These are phyloP conservation scores for Papilio xuthus DNA, from an alignment of 1,140 invertebrate species.

Conservation along the genomic window DNA sequence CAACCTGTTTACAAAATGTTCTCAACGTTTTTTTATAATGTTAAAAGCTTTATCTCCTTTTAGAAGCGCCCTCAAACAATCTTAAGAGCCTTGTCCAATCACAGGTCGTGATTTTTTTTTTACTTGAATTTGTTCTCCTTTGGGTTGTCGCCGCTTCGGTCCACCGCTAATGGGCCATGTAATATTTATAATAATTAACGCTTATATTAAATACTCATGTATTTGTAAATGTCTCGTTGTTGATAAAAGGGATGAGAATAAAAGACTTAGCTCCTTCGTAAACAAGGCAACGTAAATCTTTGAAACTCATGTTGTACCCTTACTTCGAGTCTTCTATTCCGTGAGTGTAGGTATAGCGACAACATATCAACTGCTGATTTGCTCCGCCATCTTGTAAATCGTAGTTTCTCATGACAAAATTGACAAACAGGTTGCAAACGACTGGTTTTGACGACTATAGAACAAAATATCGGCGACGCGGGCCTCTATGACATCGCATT, in stretches of 20 bases:
- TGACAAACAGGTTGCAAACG: no score
- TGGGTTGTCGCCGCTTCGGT: constrained; percentile 47
- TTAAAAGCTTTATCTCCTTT: constrained; percentile 71
- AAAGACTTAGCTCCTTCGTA: neutral
- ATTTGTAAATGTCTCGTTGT: constrained; percentile 42
- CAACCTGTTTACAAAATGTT: constrained; percentile 76
- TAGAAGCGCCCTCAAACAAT: constrained; percentile 71
- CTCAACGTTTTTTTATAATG: constrained; percentile 62
- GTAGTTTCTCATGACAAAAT: no score
- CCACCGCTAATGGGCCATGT: constrained; percentile 62
- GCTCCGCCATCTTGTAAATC: no score
- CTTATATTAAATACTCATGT: constrained; percentile 36
- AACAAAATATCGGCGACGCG: no score
- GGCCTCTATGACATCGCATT: no score
- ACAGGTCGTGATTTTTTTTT: constrained; percentile 58
- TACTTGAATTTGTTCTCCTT: constrained; percentile 46
- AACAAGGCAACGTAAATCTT: no score
- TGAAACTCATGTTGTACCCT: no score
- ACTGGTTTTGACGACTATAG: no score
- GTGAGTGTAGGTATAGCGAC: no score
- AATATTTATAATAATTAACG: constrained; percentile 70
- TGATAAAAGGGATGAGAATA: neutral
- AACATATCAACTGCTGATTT: no score
- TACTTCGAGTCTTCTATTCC: no score
- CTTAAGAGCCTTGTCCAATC: constrained; percentile 65